Percentiles rank a stretch among this genome's conserved stretches.
These are phyloP conservation scores for Eupeodes corollae DNA, from an alignment of 1,140 invertebrate species.

Conservation along the genomic window DNA sequence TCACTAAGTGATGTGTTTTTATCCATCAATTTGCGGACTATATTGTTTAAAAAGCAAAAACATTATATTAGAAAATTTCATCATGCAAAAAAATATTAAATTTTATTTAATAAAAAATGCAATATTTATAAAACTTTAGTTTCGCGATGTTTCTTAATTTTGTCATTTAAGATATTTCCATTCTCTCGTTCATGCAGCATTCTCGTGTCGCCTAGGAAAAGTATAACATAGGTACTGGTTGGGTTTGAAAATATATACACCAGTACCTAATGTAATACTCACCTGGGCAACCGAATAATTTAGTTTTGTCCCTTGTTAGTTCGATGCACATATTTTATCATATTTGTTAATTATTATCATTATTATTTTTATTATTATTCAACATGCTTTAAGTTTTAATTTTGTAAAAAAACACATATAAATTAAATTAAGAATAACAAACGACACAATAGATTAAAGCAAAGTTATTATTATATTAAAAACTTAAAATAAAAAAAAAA, in stretches of 20 bases:
- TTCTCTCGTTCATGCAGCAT: slow-evolving; percentile 22
- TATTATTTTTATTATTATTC: too few species aligned
- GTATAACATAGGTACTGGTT: slow-evolving; percentile 77
- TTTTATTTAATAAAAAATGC: not conserved
- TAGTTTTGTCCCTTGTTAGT: not conserved
- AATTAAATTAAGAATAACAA: slow-evolving; percentile 1
- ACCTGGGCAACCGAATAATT: slow-evolving; percentile 39
- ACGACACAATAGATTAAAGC: slow-evolving; percentile 1
- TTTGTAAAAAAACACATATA: not conserved
- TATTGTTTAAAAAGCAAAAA: slow-evolving; percentile 1
- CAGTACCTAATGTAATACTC: slow-evolving; percentile 99
- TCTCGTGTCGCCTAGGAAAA: slow-evolving; percentile 35
- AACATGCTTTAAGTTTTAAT: too few species aligned
- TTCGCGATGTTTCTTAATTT: too few species aligned
- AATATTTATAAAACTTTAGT: not conserved
- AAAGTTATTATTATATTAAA: slow-evolving; percentile 18
- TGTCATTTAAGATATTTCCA: not conserved
- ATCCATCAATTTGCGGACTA: slow-evolving; percentile 39
- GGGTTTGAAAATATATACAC: slow-evolving; percentile 41
- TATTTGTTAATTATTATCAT: too few species aligned
- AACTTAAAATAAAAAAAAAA: slow-evolving; percentile 12
- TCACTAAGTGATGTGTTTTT: slow-evolving; percentile 39
- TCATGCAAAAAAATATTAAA: not conserved
- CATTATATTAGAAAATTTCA: not conserved
- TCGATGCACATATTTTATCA: too few species aligned